Base-by-base conservation (phyloP, 2,888 invertebrate species). In the Melinaea marsaeus region DNA sequence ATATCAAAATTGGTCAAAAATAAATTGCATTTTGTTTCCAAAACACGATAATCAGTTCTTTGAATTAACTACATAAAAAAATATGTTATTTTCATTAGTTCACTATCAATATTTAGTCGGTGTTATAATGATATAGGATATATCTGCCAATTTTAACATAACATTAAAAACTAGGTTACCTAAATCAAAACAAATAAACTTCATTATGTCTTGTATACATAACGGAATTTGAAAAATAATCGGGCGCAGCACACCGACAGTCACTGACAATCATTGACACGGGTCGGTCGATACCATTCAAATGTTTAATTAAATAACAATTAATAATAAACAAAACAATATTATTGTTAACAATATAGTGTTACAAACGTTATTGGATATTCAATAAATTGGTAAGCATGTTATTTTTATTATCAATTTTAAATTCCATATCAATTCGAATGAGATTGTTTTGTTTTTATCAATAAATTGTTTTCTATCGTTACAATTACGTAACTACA, bases 191-290 rank as follows among this genome's bases (percentile, higher is more conserved):
- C 37, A 37, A 42, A 51, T 7, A 51, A 51, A 51, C 51, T 51
- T 32, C 6, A 32, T 32, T 32, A 32, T 51, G 6, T 11, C 13
- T 51, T 9, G 11, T 13, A 33, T 47, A 57, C 37, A 51, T 55
- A 60, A 55, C 60, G 55, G 62, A 67, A 60, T 45, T 22, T 33
- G 42, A 55, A 61, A 62, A 34, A 6, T 34, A 58, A 64, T 54
- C 64, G 64, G 13, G 58, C 72, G 64, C 66, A 69, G 70, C 71
- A 74, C 48, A 69, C 60, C 55, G 42, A 32, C 74, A 81, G 80
- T 81, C 72, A 73, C 68, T 74, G 74, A 71, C 79, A 75, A 74
- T 63, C 68, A 54, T 47, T 64, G 74, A 58, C 61, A 57, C 56
- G 47, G 33, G 33, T 48, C 54, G 56, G 62, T 60, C 60, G 54